These are phyloP conservation scores for Leptinotarsa defecta DNA, from an alignment of 1,140 invertebrate genomes.

Conservation along the genomic window DNA sequence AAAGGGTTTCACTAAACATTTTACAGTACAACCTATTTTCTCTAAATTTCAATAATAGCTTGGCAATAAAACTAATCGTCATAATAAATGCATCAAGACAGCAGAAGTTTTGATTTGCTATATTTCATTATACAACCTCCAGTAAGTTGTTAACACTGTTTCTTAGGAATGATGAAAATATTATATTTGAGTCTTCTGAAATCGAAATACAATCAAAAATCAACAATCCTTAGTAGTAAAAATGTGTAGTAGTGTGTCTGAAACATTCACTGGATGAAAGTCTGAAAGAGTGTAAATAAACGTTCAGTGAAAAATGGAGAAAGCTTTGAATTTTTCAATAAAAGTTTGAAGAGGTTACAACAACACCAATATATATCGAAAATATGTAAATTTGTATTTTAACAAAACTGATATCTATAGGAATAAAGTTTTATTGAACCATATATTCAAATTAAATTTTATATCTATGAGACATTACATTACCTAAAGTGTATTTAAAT, in stretches of 20 bases:
- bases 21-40: too few relatives aligned
- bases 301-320: conserved; percentile 14
- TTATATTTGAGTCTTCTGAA: conserved; percentile 13
- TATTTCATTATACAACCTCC: background rate
- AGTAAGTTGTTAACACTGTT: background rate
- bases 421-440: conserved; percentile 44
- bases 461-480: conserved; percentile 49
- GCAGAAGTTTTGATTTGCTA: background rate
- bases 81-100: too few relatives aligned
- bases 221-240: conserved; percentile 45
- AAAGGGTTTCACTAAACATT: too few relatives aligned
- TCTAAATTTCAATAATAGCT: too few relatives aligned
- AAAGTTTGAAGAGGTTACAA: conserved; percentile 29
- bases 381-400: conserved; percentile 51
- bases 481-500: conserved; percentile 49
- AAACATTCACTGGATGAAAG: conserved; percentile 16
- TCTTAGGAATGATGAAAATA: background rate
- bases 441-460: conserved; percentile 51
- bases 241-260: conserved; percentile 19
- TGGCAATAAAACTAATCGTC: too few relatives aligned
- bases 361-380: conserved; percentile 50
- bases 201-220: conserved; percentile 44
- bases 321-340: conserved; percentile 33
- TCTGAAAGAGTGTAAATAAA: conserved; percentile 35
- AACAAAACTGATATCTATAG: conserved; percentile 43